phyloP scores from a whole-genome alignment of 2,888 invertebrate genomes.

The Octodonta nipae region DNA sequence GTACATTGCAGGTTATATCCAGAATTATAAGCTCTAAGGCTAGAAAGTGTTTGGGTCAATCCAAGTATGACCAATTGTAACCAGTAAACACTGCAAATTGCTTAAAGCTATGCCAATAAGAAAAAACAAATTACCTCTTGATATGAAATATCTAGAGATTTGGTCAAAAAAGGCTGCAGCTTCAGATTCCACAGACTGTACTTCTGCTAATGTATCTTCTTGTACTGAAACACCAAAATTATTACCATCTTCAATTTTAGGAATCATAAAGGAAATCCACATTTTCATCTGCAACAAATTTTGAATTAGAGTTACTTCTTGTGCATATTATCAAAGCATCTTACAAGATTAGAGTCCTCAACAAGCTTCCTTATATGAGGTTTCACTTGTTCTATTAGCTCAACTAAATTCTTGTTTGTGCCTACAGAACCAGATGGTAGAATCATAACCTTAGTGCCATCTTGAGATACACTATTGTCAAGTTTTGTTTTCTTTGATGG shows the following conservation, averaged over 20 bases:
- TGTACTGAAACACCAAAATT: slow-evolving; percentile 98
- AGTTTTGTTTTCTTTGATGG: slow-evolving; percentile 52
- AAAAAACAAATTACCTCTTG: slow-evolving; percentile 46
- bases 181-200: slow-evolving; percentile 91
- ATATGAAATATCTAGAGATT: slow-evolving; percentile 87
- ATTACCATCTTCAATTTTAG: slow-evolving; percentile 98
- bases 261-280: slow-evolving; percentile 99
- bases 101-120: no score
- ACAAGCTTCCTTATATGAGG: slow-evolving; percentile 88
- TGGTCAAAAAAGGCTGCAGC: slow-evolving; percentile 97
- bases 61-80: no score
- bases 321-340: no score
- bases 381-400: slow-evolving; percentile 84
- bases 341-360: slow-evolving; percentile 86
- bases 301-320: no score
- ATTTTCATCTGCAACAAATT: slow-evolving; percentile 61
- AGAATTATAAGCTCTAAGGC: no score
- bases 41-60: no score
- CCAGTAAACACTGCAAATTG: no score
- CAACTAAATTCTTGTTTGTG: slow-evolving; percentile 75
- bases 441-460: slow-evolving; percentile 60
- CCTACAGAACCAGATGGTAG: slow-evolving; percentile 75
- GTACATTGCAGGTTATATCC: no score
- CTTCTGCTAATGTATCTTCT: slow-evolving; percentile 95
- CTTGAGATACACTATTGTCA: slow-evolving; percentile 34